Base-by-base conservation (phyloP, 2,113 vertebrate genomes). In the Callipepla squamata region DNA sequence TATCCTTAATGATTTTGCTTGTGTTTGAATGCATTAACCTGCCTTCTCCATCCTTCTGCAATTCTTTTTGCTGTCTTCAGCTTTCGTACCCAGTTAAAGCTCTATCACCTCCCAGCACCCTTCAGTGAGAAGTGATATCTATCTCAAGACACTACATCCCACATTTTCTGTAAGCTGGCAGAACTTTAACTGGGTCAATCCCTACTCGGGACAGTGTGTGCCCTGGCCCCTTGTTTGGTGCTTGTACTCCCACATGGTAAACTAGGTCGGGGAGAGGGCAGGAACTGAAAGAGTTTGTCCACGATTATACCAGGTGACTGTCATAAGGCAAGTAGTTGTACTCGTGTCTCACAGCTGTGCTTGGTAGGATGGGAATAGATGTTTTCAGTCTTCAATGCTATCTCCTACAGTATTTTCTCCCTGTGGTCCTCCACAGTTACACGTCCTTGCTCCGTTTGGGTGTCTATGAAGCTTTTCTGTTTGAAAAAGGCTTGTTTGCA, bases 21-120 rank as follows among this genome's bases (percentile, higher is more conserved):
- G 82, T 74, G 45, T 95, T 91, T 30, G 82, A 80, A 83, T 83
- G 67, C n/a, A 68, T 91, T 74, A 92, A 91, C 85, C 63, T 93
- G 90, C 86, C 59, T 89, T 78, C 58, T 28, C 62, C 45, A 53
- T 77, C 36, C 50, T 90, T 53, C 58, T 94, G 53, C 59, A 40
- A 11, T 82, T 80, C 68, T 50, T 78, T 48, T 8, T 78, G 69
- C 78, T 66, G 59, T 34, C 76, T 92, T 90, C 61, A 93, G 79
- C 88, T 92, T 66, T 75, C 67, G 73, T 78, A 61, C 32, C 38
- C 51, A 7, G 84, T 66, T 78, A 67, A 80, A 93, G 82, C 82
- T 89, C 66, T 83, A 32, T 87, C 0, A 1, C 72, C 79, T 90
- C 72, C 65, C 72, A 67, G 70, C 79, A 93, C 55, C 55, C 63